Evolutionary conservation across 1,140 invertebrate genomes (phyloP), one percentile per base, ranked within the genome.

Genomic region (Battus philenor): DNA sequence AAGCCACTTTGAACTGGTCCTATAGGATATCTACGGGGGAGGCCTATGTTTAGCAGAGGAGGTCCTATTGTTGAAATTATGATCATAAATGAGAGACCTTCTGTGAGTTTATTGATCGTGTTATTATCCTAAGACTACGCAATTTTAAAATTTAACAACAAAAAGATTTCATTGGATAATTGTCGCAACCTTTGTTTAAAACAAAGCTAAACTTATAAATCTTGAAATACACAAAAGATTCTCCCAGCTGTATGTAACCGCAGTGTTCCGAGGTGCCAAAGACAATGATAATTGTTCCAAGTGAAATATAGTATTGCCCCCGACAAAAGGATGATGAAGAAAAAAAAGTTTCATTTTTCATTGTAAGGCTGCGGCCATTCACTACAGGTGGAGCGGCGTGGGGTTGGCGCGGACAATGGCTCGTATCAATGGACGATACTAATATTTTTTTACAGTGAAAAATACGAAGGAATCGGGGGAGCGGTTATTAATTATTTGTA

Each of bases 251-350:
- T 48, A 64, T 58, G 54, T 58, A 72, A 81, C 71, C 67, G 56
- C 74, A 70, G 49, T 64, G 55, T 63, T 64, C 67, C 36, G 59
- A 76, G 75, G 73, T 76, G 77, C 56, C 70, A 82, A 84, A 84
- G 71, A 84, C 80, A 84, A 84, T 80, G 80, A 77, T 81, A 80
- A 82, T 84, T 82, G 80, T 82, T 68, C 74, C 71, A 71, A 59
- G 59, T 82, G 76, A 84, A 78, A 77, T 82, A 82, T 84, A 81
- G 78, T 67, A 66, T 73, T 80, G 76, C 80, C 72, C 77, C 72
- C 66, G 77, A 75, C 76, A 84, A 84, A 80, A 74, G 65, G 45
- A 65, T 52, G 56, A 62, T 60, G 59, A 48, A 58, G 56, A 73
- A 66, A 70, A 76, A 75, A 79, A 74, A 64, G 62, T 64, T 41